phyloP scores from a whole-genome alignment of 2,113 vertebrate genomes.

The Syngnathus typhle region DNA sequence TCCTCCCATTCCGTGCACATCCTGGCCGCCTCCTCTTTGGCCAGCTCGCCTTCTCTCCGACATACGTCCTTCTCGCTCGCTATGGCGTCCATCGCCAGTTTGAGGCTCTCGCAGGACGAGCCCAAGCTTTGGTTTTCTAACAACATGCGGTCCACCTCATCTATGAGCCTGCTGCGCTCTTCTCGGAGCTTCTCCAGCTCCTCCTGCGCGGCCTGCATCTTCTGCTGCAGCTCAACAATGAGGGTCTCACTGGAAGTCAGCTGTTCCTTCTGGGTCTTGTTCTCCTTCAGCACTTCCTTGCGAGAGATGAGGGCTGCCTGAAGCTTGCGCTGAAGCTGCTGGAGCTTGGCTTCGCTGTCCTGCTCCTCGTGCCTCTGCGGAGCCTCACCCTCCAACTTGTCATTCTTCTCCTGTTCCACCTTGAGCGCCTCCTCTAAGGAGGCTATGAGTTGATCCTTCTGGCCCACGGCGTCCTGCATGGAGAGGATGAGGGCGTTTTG shows the following conservation, averaged over 20 bases:
- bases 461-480: slow-evolving; percentile 71
- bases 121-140: slow-evolving; percentile 81
- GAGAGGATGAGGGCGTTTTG: slow-evolving; percentile 68
- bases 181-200: slow-evolving; percentile 73
- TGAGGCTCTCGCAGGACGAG: slow-evolving; percentile 84
- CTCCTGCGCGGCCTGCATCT: slow-evolving; percentile 63
- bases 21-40: slow-evolving; percentile 65
- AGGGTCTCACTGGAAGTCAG: slow-evolving; percentile 61
- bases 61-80: slow-evolving; percentile 77
- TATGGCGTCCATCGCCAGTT: slow-evolving; percentile 74
- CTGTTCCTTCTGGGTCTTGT: slow-evolving; percentile 77
- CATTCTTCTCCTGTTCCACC: slow-evolving; percentile 71
- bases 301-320: slow-evolving; percentile 93
- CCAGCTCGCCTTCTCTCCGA: slow-evolving; percentile 70
- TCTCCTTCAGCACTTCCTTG: slow-evolving; percentile 87
- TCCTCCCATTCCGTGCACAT: slow-evolving; percentile 75
- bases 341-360: slow-evolving; percentile 70
- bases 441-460: slow-evolving; percentile 75
- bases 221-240: slow-evolving; percentile 64
- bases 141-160: slow-evolving; percentile 77
- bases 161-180: slow-evolving; percentile 76
- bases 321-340: slow-evolving; percentile 88
- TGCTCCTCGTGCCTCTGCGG: slow-evolving; percentile 72
- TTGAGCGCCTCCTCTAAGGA: slow-evolving; percentile 74
- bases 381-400: slow-evolving; percentile 71